Base-by-base conservation (phyloP, 2,797 vertebrate genomes). In the Calcarius lapponicus region DNA sequence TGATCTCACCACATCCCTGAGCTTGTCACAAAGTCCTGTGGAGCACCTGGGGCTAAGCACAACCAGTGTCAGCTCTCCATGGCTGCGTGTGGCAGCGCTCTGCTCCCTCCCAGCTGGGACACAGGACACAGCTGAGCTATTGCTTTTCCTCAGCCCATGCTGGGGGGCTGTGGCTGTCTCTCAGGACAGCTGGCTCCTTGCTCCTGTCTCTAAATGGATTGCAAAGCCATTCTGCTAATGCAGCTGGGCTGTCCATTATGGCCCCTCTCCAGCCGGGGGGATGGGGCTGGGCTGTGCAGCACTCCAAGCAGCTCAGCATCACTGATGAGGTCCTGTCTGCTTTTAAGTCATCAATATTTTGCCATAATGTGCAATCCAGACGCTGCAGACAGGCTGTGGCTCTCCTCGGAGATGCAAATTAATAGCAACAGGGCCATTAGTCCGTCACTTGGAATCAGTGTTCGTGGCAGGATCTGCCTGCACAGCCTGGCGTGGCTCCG, bases 351-450 rank as follows among this genome's bases (percentile, higher is more conserved):
- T 97, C 96, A 86, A 95, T 96, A 96, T 96, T 94, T 96, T 92
- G 93, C 94, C 3, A 3, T 97, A 97, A 95, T 96, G 91, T 95
- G 93, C 95, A 92, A 94, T 96, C 96, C 96, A 97, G 96, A 95
- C 53, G 7, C 94, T 95, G 83, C 83, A 96, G 96, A 94, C 95
- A 90, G 95, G 91, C 92, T 95, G 94, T 43, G 93, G 86, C 93
- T 95, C 92, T 96, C 93, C 90, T 96, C 47, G 0, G 96, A 97
- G 96, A 96, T 54, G 3, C 87, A 97, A 94, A 96, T 97, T 96
- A 96, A 97, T 96, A 97, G 96, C 95, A 96, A 94, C 92, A 95
- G 96, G 95, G 90, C 97, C 96, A 96, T 97, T 97, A 97, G 95
- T 85, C 96, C 42, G 28, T 96, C 97, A 96, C 94, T 97, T 93